Base-by-base conservation (phyloP, 2,888 invertebrate genomes). In the Romanomermis culicivorax region DNA sequence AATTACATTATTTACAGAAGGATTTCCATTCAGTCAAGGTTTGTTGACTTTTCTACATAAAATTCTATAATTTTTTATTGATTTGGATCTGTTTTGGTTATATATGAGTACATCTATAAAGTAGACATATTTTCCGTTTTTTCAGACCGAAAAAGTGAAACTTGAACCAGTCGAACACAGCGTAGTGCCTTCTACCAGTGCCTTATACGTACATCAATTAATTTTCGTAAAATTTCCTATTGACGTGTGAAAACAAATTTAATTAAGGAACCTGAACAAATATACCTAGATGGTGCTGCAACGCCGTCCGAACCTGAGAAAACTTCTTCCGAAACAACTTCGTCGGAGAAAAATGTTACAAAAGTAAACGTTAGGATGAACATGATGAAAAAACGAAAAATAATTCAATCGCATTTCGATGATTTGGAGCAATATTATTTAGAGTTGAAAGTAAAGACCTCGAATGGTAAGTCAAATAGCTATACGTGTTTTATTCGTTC, bases 391-490 rank as follows among this genome's bases (percentile, higher is more conserved):
- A 73, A 84, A 27, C 77, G 83, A 66, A 75, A 81, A 56, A 74
- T 84, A 20, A 80, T 88, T 76, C 79, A 81, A 63, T 79, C 80
- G 2, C 85, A 88, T 72, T 86, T 86, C 70, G 84, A 85, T 58
- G 87, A 87, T 70, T 81, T 88, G 67, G 82, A 84, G 49, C 78
- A 83, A 68, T 83, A 84, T 61, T 88, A 88, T 70, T 82, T 87
- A 68, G n/a, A n/a, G n/a, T n/a, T n/a, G n/a, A n/a, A n/a, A n/a
- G n/a, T n/a, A n/a, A n/a, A n/a, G n/a, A n/a, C n/a, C n/a, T n/a
- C n/a, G n/a, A n/a, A n/a, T n/a, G n/a, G n/a, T n/a, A n/a, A n/a
- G n/a, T n/a, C n/a, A n/a, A n/a, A n/a, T n/a, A n/a, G n/a, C n/a
- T n/a, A n/a, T n/a, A n/a, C n/a, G n/a, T n/a, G n/a, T n/a, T n/a